Percentiles rank a stretch among this genome's conserved stretches.
Evolutionary conservation across 2,888 invertebrate genomes (phyloP).

Genomic region (Standfussiana lucernea): DNA sequence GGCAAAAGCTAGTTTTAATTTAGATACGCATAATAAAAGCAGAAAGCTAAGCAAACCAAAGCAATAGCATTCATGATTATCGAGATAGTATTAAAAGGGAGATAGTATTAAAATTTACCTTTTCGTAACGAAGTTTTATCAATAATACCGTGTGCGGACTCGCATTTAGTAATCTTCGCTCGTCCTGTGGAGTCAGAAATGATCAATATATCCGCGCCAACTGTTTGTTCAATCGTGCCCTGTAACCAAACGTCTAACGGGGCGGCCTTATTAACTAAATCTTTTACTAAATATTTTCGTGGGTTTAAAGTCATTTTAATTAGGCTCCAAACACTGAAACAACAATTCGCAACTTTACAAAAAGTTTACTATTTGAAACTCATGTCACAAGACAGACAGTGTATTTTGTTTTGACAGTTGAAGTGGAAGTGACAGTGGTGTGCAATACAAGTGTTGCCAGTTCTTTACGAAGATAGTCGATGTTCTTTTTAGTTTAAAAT

Average conservation of each 20-base stretch:
- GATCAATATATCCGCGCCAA: constrained; percentile 85
- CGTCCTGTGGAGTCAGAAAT: constrained; percentile 83
- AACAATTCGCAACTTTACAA: background rate
- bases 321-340: background rate
- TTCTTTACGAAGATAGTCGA: background rate
- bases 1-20: background rate
- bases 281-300: constrained; percentile 82
- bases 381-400: background rate
- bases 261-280: constrained; percentile 78
- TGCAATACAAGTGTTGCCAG: constrained; percentile 2
- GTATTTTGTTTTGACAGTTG: background rate
- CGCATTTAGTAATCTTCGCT: constrained; percentile 86
- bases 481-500: background rate
- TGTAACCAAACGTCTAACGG: constrained; percentile 87
- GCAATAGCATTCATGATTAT: background rate
- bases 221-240: constrained; percentile 87
- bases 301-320: constrained; percentile 78
- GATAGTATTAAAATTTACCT: constrained; percentile 73
- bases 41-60: constrained; percentile 21
- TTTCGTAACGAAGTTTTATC: constrained; percentile 81
- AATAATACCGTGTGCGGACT: constrained; percentile 83
- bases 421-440: background rate
- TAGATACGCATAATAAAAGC: background rate
- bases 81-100: background rate
- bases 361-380: background rate